Conservation (phyloP, 2,888 invertebrate genomes). For the Hypomecis punctinalis region DNA sequence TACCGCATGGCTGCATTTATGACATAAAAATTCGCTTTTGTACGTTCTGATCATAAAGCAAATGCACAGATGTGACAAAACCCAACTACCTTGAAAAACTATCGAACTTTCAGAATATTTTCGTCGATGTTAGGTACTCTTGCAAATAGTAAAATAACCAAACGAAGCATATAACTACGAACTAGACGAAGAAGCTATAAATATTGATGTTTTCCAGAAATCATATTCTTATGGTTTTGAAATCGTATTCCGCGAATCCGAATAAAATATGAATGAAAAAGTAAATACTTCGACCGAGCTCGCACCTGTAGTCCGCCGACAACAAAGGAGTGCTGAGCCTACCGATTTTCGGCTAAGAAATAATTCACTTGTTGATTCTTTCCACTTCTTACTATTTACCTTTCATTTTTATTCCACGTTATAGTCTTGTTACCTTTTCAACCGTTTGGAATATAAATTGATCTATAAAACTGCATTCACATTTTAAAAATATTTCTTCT, state of each 20-base stretch:
- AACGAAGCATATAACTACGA: too few species aligned
- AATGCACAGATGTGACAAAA: constrained; percentile 38
- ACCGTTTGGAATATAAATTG: constrained; percentile 4
- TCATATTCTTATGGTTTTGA: constrained; percentile 21
- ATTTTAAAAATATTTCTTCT: constrained; percentile 15
- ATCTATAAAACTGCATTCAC: neutral
- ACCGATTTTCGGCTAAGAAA: constrained; percentile 76
- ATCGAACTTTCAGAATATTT: constrained; percentile 2
- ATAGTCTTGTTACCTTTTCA: constrained; percentile 37
- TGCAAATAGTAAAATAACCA: constrained; percentile 44
- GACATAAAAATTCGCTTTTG: constrained; percentile 43
- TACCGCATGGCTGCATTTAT: constrained; percentile 51
- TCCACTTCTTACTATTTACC: constrained; percentile 55
- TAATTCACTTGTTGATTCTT: constrained; percentile 79
- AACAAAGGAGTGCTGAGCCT: constrained; percentile 74
- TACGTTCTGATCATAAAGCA: constrained; percentile 41
- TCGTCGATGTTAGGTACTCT: neutral
- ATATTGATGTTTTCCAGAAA: constrained; percentile 52
- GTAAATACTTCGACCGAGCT: constrained; percentile 58
- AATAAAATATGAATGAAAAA: constrained; percentile 54
- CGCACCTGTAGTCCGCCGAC: constrained; percentile 72
- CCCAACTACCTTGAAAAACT: constrained; percentile 35
- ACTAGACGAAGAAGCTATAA: too few species aligned
- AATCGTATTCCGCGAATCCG: constrained; percentile 20
- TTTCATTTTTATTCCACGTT: constrained; percentile 65